These are phyloP conservation scores for Psittacara wagleri DNA, from an alignment of 2,113 vertebrate species.

Conservation along the genomic window DNA sequence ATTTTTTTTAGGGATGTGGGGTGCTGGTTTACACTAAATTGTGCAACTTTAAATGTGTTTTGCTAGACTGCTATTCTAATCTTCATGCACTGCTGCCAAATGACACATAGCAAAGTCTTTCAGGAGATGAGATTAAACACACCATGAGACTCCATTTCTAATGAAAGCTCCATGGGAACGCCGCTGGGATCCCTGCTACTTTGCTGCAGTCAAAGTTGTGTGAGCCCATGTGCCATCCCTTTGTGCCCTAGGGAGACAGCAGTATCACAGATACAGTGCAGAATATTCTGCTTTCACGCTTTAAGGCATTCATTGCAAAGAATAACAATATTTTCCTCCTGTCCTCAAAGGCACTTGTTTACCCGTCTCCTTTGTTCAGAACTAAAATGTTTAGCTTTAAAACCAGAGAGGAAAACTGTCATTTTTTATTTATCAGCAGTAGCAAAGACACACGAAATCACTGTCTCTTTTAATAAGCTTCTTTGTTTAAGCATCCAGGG, in stretches of 20 bases:
- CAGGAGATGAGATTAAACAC: slow-evolving; percentile 7
- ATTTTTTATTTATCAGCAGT: not conserved
- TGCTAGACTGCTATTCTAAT: not conserved
- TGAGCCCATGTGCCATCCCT: slow-evolving; percentile 19
- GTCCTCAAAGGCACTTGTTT: slow-evolving; percentile 14
- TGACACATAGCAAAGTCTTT: not conserved
- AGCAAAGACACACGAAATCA: not conserved
- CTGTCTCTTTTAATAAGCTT: not conserved
- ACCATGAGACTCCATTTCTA: not conserved
- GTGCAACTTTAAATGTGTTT: not conserved
- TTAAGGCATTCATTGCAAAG: not conserved
- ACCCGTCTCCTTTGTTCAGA: not conserved
- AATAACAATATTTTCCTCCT: slow-evolving; percentile 7
- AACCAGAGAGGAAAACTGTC: not conserved
- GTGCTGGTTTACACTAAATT: not conserved
- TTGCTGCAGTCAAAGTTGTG: not conserved
- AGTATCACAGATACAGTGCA: not conserved
- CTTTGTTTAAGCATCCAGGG: slow-evolving; percentile 17
- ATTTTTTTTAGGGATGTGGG: no score
- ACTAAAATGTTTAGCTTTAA: not conserved
- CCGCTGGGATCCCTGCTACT: not conserved
- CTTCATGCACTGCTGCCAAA: not conserved
- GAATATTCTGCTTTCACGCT: not conserved
- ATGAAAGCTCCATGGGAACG: slow-evolving; percentile 51
- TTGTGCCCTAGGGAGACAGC: not conserved